These are phyloP conservation scores for Drosophila kikkawai DNA, from an alignment of 1,140 invertebrate species.

Conservation along the genomic window DNA sequence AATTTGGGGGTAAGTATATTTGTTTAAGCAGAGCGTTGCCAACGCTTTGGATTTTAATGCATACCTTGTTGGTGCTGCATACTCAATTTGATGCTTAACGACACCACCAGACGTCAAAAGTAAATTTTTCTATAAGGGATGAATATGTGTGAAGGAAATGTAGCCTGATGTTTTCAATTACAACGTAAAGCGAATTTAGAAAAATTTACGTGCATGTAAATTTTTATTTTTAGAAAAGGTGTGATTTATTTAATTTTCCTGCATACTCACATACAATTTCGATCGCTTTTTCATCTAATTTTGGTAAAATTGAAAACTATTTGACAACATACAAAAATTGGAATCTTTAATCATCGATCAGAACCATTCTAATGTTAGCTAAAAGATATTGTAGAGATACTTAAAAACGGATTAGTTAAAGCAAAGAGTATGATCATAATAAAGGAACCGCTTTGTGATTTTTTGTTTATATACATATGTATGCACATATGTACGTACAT, in stretches of 20 bases:
- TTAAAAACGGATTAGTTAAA: no score
- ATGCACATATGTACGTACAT: no score
- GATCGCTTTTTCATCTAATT: background rate
- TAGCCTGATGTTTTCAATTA: conserved; percentile 65
- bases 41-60: conserved; percentile 74
- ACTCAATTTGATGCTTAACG: conserved; percentile 80
- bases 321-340: no score
- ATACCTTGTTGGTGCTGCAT: conserved; percentile 60
- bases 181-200: conserved; percentile 40
- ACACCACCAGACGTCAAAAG: conserved; percentile 70
- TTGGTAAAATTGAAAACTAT: background rate
- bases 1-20: conserved; percentile 71
- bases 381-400: no score
- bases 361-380: no score
- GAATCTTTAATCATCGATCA: no score
- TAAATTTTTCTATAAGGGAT: conserved; percentile 68
- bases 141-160: conserved; percentile 76
- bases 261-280: background rate
- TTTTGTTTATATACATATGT: no score
- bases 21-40: conserved; percentile 62
- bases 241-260: conserved; percentile 37
- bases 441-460: no score
- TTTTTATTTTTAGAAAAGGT: conserved; percentile 42
- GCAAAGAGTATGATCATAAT: no score
- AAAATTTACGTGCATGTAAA: conserved; percentile 60